Conservation (phyloP, 2,113 vertebrate species). For the Epinephelus cyanopodus region DNA sequence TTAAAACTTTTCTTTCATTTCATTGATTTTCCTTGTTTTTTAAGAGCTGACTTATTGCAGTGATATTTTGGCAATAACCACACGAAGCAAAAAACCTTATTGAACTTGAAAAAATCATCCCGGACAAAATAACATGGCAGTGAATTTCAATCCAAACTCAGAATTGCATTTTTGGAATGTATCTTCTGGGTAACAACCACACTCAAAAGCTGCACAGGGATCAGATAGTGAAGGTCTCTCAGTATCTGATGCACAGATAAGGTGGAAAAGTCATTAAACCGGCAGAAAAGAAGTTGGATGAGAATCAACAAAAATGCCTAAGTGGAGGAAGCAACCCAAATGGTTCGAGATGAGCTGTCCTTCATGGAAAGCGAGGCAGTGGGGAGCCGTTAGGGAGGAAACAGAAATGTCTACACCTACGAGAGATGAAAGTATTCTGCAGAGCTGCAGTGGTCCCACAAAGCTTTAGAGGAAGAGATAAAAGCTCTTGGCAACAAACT, state of each 20-base stretch:
- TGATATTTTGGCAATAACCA: neutral
- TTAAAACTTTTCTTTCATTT: no score
- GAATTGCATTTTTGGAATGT: neutral
- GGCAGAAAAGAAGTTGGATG: neutral
- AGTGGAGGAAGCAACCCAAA: neutral
- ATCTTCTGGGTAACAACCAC: neutral
- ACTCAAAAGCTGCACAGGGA: neutral
- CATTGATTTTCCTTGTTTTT: no score
- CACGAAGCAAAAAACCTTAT: neutral
- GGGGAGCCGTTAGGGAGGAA: neutral
- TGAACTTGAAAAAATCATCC: neutral
- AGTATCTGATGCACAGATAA: neutral
- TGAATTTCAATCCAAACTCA: neutral
- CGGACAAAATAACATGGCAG: neutral
- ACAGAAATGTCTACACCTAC: neutral
- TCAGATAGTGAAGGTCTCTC: neutral
- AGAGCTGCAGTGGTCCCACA: constrained; percentile 10
- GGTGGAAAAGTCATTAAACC: neutral
- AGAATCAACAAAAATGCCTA: neutral
- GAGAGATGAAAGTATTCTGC: constrained; percentile 29
- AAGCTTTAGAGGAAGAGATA: constrained; percentile 29
- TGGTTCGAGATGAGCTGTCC: constrained; percentile 8
- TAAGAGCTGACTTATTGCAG: no score
- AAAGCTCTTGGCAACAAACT: constrained; percentile 31
- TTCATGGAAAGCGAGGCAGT: neutral